phyloP scores from a whole-genome alignment of 1,140 invertebrate species.

The Dendrolimus punctatus region DNA sequence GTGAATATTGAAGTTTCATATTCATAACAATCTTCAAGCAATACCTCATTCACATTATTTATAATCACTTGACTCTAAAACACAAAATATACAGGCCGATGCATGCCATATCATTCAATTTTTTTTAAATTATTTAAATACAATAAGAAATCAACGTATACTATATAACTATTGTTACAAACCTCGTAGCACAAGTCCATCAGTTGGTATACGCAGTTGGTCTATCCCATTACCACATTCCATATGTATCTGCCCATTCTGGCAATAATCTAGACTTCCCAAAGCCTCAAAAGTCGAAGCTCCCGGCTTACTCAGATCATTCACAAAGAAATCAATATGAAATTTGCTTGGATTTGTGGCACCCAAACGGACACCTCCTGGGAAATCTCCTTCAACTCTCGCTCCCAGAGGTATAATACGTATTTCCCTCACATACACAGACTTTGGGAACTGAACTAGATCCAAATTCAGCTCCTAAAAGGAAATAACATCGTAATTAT shows the following conservation, averaged over 20 bases:
- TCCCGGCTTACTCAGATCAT: conserved; percentile 94
- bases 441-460: conserved; percentile 94
- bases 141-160: too few species aligned
- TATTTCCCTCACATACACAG: conserved; percentile 93
- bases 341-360: conserved; percentile 97
- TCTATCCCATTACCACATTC: conserved; percentile 78
- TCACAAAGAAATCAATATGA: conserved; percentile 96
- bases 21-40: too few species aligned
- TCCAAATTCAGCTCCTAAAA: conserved; percentile 95
- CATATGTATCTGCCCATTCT: conserved; percentile 94
- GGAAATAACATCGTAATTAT: conserved; percentile 6
- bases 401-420: conserved; percentile 94
- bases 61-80: too few species aligned
- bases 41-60: too few species aligned
- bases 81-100: too few species aligned
- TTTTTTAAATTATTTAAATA: too few species aligned
- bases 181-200: conserved; percentile 93
- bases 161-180: conserved; percentile 9
- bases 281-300: conserved; percentile 94
- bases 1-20: too few species aligned
- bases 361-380: conserved; percentile 91
- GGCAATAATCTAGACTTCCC: conserved; percentile 93
- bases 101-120: too few species aligned
- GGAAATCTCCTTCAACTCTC: conserved; percentile 94
- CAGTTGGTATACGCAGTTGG: conserved; percentile 86